Evolutionary conservation across 2,797 vertebrate species (phyloP).

Genomic region (Callimico goeldii): DNA sequence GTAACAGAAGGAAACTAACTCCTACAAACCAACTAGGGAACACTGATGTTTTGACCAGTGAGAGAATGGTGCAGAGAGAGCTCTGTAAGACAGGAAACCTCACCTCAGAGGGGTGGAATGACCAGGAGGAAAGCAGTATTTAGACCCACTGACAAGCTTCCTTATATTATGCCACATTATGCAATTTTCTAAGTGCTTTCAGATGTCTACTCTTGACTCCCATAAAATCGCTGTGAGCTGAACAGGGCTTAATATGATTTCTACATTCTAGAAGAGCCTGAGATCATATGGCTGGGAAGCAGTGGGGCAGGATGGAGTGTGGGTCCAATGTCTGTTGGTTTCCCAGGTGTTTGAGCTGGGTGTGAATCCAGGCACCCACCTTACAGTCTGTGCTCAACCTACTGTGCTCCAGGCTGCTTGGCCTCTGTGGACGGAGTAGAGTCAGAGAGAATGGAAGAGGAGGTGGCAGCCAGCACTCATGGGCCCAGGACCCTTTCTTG

Average conservation of each 20-base stretch:
- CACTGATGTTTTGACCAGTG: not conserved
- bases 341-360: not conserved
- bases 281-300: not conserved
- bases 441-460: not conserved
- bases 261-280: not conserved
- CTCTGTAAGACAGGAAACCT: not conserved
- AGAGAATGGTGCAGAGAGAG: not conserved
- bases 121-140: not conserved
- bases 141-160: not conserved
- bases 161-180: not conserved
- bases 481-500: not conserved
- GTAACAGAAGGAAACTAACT: not conserved
- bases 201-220: not conserved
- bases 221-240: not conserved
- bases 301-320: not conserved
- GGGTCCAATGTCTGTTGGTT: too few species aligned
- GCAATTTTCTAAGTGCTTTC: not conserved
- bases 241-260: not conserved
- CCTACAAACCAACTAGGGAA: not conserved
- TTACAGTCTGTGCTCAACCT: not conserved
- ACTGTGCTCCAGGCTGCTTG: rapidly evolving
- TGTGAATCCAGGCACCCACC: not conserved
- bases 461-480: not conserved
- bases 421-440: not conserved
- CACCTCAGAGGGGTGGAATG: not conserved